Conservation (phyloP, 2,888 invertebrate species). For the Synergus laeviventris region DNA sequence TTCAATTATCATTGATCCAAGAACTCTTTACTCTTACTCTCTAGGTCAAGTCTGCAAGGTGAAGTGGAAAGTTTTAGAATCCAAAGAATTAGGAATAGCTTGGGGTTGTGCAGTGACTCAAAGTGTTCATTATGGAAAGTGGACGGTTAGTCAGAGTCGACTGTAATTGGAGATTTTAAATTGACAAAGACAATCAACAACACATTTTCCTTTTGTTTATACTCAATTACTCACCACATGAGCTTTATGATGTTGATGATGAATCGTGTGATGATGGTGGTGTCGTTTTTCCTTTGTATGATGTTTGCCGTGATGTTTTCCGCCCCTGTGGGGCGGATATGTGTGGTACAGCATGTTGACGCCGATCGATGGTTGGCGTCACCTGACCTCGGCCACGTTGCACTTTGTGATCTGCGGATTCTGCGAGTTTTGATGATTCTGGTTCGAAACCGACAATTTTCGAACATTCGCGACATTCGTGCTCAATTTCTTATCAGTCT, state of each 20-base stretch:
- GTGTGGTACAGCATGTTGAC: slow-evolving; percentile 73
- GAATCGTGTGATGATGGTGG: slow-evolving; percentile 71
- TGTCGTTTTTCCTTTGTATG: slow-evolving; percentile 71
- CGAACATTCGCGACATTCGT: background rate
- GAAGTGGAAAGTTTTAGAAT: background rate
- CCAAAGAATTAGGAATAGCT: too few species aligned
- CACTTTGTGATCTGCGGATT: slow-evolving; percentile 59
- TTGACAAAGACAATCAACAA: too few species aligned
- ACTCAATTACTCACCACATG: slow-evolving; percentile 70
- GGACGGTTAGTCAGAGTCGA: too few species aligned
- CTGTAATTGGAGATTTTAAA: too few species aligned
- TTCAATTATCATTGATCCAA: background rate
- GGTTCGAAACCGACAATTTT: slow-evolving; percentile 42
- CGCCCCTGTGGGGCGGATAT: slow-evolving; percentile 73
- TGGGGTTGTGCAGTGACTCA: too few species aligned
- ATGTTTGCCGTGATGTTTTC: slow-evolving; percentile 72
- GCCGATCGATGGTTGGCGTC: slow-evolving; percentile 74
- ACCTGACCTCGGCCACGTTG: slow-evolving; percentile 68
- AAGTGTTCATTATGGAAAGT: too few species aligned
- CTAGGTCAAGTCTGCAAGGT: background rate
- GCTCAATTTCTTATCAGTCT: slow-evolving; percentile 48
- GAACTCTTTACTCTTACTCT: background rate
- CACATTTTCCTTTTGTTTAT: background rate
- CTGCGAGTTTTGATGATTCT: slow-evolving; percentile 54
- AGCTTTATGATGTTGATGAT: slow-evolving; percentile 71